A percentile compares a stretch with the other conserved stretches of the same genome.
phyloP scores from a whole-genome alignment of 2,797 vertebrate genomes.

The Halcyon chelicuti region DNA sequence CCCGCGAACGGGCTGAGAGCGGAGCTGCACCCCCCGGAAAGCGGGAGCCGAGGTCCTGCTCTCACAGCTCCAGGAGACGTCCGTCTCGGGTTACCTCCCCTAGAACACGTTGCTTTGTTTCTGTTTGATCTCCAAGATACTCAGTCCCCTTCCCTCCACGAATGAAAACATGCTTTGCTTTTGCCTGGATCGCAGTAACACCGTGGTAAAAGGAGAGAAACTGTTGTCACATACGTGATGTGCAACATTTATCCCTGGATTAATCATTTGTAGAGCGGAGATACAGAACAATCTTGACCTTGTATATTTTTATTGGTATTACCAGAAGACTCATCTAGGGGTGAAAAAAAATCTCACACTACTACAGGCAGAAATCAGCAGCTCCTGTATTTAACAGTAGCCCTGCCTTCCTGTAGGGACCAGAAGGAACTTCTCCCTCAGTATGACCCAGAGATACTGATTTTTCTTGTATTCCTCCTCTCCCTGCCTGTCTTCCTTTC shows the following conservation, averaged over 20 bases:
- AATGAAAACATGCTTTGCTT: background rate
- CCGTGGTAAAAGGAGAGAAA: background rate
- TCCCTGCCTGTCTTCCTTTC: background rate
- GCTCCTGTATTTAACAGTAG: background rate
- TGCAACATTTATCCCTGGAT: background rate
- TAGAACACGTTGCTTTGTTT: background rate
- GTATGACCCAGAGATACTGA: background rate
- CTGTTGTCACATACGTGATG: background rate
- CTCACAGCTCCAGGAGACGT: background rate
- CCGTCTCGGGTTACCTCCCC: background rate
- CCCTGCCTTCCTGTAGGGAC: background rate
- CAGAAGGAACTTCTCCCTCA: background rate
- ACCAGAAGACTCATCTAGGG: background rate
- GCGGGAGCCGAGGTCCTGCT: background rate
- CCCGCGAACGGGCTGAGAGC: background rate
- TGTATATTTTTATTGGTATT: background rate
- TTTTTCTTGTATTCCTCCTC: background rate
- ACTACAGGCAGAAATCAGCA: background rate
- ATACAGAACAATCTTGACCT: background rate
- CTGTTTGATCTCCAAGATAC: fast-evolving
- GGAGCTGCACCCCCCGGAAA: fast-evolving
- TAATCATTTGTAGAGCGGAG: background rate
- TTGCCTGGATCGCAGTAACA: background rate
- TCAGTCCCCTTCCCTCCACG: background rate
- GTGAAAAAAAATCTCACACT: background rate